phyloP scores from a whole-genome alignment of 2,113 vertebrate species.

The Heterotis niloticus region DNA sequence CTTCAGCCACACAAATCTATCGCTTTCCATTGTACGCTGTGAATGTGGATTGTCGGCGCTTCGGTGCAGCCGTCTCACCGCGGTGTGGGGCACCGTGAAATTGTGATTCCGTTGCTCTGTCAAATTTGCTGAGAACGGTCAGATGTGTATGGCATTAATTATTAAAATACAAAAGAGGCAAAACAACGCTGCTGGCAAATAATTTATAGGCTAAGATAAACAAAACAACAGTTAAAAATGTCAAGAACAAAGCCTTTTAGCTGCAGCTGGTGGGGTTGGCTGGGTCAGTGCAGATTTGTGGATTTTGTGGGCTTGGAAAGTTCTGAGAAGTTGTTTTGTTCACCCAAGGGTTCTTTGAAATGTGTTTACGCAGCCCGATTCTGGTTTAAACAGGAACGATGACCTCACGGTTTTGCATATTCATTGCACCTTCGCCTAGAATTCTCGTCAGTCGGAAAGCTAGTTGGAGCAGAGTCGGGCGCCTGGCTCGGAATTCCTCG shows the following conservation, averaged over 20 bases:
- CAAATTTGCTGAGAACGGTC: conserved; percentile 42
- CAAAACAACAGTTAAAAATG: conserved; percentile 40
- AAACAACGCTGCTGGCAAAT: conserved; percentile 55
- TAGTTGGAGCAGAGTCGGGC: conserved; percentile 24
- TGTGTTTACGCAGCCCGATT: neutral
- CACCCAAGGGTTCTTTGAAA: too few species aligned
- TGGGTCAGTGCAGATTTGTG: conserved; percentile 14
- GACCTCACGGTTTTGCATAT: conserved; percentile 36
- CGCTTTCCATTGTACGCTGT: too few species aligned
- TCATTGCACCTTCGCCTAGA: conserved; percentile 36
- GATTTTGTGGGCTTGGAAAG: conserved; percentile 19
- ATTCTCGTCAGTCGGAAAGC: conserved; percentile 32
- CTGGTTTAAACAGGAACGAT: conserved; percentile 42
- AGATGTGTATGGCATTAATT: conserved; percentile 60
- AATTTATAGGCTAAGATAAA: conserved; percentile 61
- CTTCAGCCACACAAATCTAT: too few species aligned
- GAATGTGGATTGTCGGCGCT: too few species aligned
- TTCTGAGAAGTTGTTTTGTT: neutral
- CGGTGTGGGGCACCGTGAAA: conserved; percentile 7
- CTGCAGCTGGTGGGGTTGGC: conserved; percentile 27
- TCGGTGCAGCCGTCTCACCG: too few species aligned
- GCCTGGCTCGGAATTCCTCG: conserved; percentile 35
- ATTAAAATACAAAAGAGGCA: conserved; percentile 57
- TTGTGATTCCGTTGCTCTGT: conserved; percentile 28
- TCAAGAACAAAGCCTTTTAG: conserved; percentile 56